phyloP scores from a whole-genome alignment of 2,797 vertebrate species.

The Enteromius mattozi region DNA sequence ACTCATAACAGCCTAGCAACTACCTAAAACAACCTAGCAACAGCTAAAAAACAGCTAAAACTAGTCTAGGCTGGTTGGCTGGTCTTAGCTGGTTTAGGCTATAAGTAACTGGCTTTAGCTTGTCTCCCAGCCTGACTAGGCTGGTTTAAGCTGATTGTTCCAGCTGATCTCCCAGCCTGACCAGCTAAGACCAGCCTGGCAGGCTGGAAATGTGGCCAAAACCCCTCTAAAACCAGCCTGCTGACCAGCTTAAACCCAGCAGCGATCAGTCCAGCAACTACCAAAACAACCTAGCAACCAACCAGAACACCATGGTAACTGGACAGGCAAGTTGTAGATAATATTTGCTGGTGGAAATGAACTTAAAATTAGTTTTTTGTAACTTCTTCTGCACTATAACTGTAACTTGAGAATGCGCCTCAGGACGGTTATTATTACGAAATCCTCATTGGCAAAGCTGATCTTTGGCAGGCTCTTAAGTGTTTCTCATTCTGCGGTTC shows the following conservation, averaged over 20 bases:
- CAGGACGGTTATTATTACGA: constrained; percentile 50
- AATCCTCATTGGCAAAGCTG: constrained; percentile 49
- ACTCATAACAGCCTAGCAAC: neutral
- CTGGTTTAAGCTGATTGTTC: no score
- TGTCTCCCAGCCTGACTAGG: no score
- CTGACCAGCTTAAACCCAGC: no score
- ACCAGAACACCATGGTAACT: neutral
- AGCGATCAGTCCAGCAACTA: no score
- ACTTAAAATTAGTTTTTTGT: constrained; percentile 8
- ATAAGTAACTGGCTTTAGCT: no score
- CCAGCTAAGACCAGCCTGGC: no score
- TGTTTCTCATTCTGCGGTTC: constrained; percentile 53
- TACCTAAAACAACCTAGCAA: neutral
- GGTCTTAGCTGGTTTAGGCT: no score
- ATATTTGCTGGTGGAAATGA: neutral
- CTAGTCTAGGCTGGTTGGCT: no score
- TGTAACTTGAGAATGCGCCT: constrained; percentile 40
- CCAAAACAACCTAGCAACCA: neutral
- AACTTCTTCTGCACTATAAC: constrained; percentile 16
- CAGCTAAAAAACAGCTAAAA: neutral
- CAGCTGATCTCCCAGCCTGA: no score
- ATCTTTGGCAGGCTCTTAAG: constrained; percentile 35
- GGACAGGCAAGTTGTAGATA: neutral
- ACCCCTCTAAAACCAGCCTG: no score
- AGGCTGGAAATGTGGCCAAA: no score